Evolutionary conservation across 2,888 invertebrate genomes (phyloP).

Genomic region (Pterostichus niger): DNA sequence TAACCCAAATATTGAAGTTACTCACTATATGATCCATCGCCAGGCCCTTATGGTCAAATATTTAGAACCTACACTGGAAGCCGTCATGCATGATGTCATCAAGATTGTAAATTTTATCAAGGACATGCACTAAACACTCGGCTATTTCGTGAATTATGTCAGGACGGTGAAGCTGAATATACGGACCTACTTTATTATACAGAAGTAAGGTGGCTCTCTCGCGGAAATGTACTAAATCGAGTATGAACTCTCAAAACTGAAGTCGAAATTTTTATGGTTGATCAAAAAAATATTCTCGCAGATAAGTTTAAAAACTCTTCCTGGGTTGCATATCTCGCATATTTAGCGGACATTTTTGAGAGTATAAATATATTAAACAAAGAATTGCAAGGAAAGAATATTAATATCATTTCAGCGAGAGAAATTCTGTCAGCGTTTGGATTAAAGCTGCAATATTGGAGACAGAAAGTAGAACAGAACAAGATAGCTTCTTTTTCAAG

Average conservation of each 20-base stretch:
- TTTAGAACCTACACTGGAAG: conserved; percentile 67
- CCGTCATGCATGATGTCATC: too few species aligned
- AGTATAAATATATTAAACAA: conserved; percentile 69
- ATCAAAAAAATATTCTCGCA: conserved; percentile 69
- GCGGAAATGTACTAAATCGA: conserved; percentile 69
- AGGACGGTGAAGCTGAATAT: conserved; percentile 70
- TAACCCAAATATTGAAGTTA: conserved; percentile 69
- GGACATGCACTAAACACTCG: conserved; percentile 69
- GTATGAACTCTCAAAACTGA: conserved; percentile 68
- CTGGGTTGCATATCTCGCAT: conserved; percentile 69
- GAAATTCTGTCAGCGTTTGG: conserved; percentile 67
- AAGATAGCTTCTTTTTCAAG: conserved; percentile 69
- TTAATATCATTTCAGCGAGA: conserved; percentile 67
- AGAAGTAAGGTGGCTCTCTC: conserved; percentile 69
- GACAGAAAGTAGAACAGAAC: conserved; percentile 69
- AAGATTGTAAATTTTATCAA: too few species aligned
- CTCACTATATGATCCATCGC: conserved; percentile 70
- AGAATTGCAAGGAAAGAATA: conserved; percentile 47
- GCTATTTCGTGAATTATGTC: conserved; percentile 70
- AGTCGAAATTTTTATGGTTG: conserved; percentile 69
- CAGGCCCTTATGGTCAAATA: conserved; percentile 69
- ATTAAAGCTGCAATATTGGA: conserved; percentile 69
- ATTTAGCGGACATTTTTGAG: conserved; percentile 70
- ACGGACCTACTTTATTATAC: conserved; percentile 68
- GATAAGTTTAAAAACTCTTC: conserved; percentile 69